phyloP scores from a whole-genome alignment of 2,888 invertebrate species.

The Leptothorax acervorum region DNA sequence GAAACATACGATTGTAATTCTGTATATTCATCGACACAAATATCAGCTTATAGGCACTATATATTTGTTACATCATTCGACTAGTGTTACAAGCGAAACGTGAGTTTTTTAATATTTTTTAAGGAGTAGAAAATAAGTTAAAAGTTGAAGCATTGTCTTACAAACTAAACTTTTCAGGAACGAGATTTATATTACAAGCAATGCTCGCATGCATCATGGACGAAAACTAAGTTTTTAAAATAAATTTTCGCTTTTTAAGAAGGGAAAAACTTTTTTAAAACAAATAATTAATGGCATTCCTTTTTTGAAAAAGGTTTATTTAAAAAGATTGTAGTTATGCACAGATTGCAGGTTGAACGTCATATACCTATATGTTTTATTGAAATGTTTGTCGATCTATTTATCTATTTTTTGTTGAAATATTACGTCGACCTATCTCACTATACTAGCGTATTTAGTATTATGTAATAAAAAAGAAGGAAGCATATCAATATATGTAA shows the following conservation, averaged over 20 bases:
- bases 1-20: conserved; percentile 3
- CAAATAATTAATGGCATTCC: not conserved
- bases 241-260: not conserved
- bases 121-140: not conserved
- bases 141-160: not conserved
- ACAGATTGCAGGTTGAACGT: not conserved
- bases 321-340: not conserved
- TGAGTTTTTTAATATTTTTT: not conserved
- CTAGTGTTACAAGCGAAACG: not conserved
- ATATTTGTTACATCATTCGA: not conserved
- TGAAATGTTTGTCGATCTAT: not conserved
- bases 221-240: not conserved
- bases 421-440: not conserved
- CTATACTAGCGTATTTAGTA: not conserved
- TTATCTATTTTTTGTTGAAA: no score
- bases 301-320: not conserved
- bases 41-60: not conserved
- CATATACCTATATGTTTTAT: not conserved
- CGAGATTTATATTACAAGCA: not conserved
- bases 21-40: conserved; percentile 3
- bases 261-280: not conserved
- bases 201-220: not conserved
- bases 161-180: not conserved
- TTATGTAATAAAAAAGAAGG: not conserved
- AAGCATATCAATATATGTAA: not conserved